Evolutionary conservation across 2,888 invertebrate species (phyloP).

Genomic region (Xanthia togata): DNA sequence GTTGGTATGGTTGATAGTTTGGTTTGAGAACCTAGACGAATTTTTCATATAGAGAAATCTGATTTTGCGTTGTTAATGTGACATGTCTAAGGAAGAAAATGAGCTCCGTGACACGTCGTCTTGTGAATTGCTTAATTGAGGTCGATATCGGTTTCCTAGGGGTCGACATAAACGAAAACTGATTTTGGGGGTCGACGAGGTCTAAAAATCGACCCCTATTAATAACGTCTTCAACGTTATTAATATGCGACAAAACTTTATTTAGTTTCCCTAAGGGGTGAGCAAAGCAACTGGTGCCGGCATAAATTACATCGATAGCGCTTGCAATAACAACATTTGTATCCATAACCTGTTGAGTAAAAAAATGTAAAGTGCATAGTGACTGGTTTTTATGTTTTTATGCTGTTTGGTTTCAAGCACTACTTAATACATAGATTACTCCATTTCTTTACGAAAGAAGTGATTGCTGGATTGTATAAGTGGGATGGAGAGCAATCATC

Average conservation of each 20-base stretch:
- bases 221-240: background rate
- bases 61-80: background rate
- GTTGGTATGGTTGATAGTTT: too few relatives aligned
- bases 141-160: too few relatives aligned
- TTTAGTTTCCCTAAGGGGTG: constrained; percentile 22
- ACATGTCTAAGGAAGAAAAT: background rate
- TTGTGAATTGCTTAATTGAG: too few relatives aligned
- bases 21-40: background rate
- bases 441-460: constrained; percentile 45
- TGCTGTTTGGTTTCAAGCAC: constrained; percentile 16
- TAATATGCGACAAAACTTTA: background rate
- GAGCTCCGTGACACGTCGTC: background rate
- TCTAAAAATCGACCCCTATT: too few relatives aligned
- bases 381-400: constrained; percentile 52
- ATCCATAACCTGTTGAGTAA: constrained; percentile 53
- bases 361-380: constrained; percentile 49
- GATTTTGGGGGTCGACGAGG: too few relatives aligned
- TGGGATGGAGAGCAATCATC: constrained; percentile 28
- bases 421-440: constrained; percentile 40
- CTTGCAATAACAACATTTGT: constrained; percentile 44
- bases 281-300: constrained; percentile 30
- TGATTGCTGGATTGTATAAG: constrained; percentile 21
- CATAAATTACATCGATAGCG: constrained; percentile 33
- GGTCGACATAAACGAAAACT: too few relatives aligned
- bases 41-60: background rate